These are phyloP conservation scores for Nemopilema nomurai DNA, from an alignment of 30 jellyfish, hydroid and myxozoan genomes.

Conservation along the genomic window DNA sequence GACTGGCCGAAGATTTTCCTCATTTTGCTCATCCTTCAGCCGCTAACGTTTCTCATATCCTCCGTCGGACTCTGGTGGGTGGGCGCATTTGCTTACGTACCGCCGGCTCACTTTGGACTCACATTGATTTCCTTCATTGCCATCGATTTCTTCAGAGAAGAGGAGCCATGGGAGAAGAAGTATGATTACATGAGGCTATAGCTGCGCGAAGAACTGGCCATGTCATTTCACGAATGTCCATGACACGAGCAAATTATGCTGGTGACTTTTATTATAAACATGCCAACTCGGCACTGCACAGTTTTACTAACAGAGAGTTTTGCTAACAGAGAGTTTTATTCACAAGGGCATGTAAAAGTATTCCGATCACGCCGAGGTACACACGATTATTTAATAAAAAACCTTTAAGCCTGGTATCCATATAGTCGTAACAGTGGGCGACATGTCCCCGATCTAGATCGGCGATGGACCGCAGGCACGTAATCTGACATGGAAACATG, in stretches of 20 bases:
- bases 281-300: background rate
- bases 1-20: slow-evolving; percentile 95
- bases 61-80: slow-evolving; percentile 96
- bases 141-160: slow-evolving; percentile 89
- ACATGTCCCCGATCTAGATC: slow-evolving; percentile 1
- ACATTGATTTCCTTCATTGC: slow-evolving; percentile 87
- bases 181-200: slow-evolving; percentile 55
- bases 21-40: slow-evolving; percentile 80
- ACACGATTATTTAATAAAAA: too few species aligned
- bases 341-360: too few species aligned
- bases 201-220: background rate
- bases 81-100: slow-evolving; percentile 88
- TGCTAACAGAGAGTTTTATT: too few species aligned
- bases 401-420: slow-evolving; percentile 19
- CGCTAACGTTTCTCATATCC: slow-evolving; percentile 82
- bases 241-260: background rate
- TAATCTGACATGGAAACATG: slow-evolving; percentile 5
- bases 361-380: too few species aligned
- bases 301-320: too few species aligned
- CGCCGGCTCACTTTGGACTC: slow-evolving; percentile 87
- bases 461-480: background rate
- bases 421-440: slow-evolving; percentile 8
- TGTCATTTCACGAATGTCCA: background rate
- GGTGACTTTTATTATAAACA: background rate
- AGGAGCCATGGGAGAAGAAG: slow-evolving; percentile 94